These are phyloP conservation scores for Eustalomyia histrio DNA, from an alignment of 2,888 invertebrate species.

Conservation along the genomic window DNA sequence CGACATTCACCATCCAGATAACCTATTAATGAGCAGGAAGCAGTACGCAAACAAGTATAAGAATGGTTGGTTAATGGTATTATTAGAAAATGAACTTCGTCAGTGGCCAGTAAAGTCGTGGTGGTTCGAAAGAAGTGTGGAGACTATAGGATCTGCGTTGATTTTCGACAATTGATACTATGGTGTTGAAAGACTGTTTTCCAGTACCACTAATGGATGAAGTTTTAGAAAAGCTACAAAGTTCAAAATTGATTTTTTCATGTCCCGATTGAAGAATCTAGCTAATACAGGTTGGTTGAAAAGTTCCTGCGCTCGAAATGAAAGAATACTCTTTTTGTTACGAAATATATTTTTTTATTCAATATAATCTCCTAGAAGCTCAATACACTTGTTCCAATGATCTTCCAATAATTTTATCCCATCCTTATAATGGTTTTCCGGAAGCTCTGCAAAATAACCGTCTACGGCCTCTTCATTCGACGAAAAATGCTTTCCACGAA, in stretches of 20 bases:
- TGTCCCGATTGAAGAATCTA: constrained; percentile 40
- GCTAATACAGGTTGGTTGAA: too few species aligned
- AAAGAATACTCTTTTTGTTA: too few species aligned
- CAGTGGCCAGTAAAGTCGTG: constrained; percentile 68
- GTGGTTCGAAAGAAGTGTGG: constrained; percentile 68
- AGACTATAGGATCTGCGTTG: constrained; percentile 65
- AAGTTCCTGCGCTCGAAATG: too few species aligned
- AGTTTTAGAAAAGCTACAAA: constrained; percentile 42
- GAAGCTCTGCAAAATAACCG: too few species aligned
- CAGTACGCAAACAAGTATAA: constrained; percentile 49
- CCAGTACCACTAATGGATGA: constrained; percentile 60
- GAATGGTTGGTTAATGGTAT: constrained; percentile 58
- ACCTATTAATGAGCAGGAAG: constrained; percentile 37
- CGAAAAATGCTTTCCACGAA: too few species aligned
- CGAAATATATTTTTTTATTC: too few species aligned
- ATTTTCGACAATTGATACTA: too few species aligned
- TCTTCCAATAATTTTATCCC: too few species aligned
- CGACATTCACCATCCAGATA: constrained; percentile 36
- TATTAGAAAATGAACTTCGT: constrained; percentile 59
- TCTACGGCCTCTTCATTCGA: too few species aligned
- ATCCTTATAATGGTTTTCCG: too few species aligned
- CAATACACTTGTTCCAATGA: too few species aligned
- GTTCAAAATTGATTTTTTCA: constrained; percentile 44
- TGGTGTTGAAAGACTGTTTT: constrained; percentile 55
- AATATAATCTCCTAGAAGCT: too few species aligned